A percentile compares a stretch with the other conserved stretches of the same genome.
Conservation (phyloP, 2,888 invertebrate species). For the Bimastos eiseni region DNA sequence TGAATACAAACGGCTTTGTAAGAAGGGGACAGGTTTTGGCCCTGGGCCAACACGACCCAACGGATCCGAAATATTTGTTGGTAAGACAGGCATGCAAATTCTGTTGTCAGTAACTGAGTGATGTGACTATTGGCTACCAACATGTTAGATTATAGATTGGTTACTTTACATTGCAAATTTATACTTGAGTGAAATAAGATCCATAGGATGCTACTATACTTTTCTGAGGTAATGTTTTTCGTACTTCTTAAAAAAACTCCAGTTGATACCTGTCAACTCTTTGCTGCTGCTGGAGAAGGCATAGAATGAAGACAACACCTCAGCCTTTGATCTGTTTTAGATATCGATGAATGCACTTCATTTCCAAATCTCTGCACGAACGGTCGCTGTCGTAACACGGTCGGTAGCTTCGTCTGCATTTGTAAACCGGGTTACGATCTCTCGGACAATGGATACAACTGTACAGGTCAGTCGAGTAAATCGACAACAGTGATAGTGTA, state of each 20-base stretch:
- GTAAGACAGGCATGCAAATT: neutral
- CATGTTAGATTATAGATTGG: too few species aligned
- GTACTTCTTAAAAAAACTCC: neutral
- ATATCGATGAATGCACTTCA: constrained; percentile 87
- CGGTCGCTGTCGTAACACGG: constrained; percentile 79
- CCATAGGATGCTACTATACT: too few species aligned
- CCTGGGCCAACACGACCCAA: constrained; percentile 38
- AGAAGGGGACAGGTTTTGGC: constrained; percentile 39
- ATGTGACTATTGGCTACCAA: neutral
- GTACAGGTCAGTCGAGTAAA: constrained; percentile 69
- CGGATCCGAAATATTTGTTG: constrained; percentile 38
- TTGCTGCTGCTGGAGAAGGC: neutral
- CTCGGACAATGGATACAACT: constrained; percentile 73
- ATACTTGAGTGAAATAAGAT: too few species aligned
- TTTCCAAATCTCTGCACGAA: constrained; percentile 78
- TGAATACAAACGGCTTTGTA: constrained; percentile 69
- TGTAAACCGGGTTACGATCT: constrained; percentile 77
- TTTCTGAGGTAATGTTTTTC: too few species aligned
- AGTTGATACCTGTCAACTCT: neutral
- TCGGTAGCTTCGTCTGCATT: constrained; percentile 79
- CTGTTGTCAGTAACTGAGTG: neutral
- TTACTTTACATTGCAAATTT: too few species aligned
- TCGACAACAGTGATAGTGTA: neutral
- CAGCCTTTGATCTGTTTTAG: constrained; percentile 61
- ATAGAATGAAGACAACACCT: neutral